Conservation (phyloP, 2,113 vertebrate genomes). For the Dermatemys mawii region DNA sequence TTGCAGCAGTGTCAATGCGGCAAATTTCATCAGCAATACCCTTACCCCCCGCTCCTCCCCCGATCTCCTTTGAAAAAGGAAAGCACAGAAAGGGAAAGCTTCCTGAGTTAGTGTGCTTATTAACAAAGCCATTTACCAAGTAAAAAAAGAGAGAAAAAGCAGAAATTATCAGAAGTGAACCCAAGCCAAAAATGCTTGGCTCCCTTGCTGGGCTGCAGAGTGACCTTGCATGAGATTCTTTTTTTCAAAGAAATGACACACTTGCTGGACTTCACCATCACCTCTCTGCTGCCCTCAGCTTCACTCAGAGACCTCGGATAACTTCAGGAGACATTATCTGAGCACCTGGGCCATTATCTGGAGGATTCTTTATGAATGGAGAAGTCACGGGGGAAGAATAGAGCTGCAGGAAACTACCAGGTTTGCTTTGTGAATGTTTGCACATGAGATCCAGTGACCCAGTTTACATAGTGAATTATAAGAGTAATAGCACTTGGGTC, state of each 20-base stretch:
- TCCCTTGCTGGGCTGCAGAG: rapidly evolving
- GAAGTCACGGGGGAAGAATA: not conserved
- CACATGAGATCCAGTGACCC: not conserved
- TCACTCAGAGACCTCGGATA: rapidly evolving
- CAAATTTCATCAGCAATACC: not conserved
- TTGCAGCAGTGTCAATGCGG: not conserved
- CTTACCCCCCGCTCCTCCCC: not conserved
- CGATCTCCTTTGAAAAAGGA: not conserved
- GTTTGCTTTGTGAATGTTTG: not conserved
- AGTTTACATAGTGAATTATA: not conserved
- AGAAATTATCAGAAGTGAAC: not conserved
- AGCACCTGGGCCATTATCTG: not conserved
- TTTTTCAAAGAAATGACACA: rapidly evolving
- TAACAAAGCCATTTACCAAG: not conserved
- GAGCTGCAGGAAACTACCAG: not conserved
- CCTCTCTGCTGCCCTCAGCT: not conserved
- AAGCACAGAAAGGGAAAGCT: not conserved
- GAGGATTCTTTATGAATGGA: not conserved
- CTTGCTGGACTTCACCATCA: constrained; percentile 1
- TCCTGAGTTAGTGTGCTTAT: not conserved
- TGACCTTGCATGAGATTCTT: not conserved
- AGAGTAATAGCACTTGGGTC: not conserved
- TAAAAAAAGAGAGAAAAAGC: not conserved
- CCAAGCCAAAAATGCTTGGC: not conserved
- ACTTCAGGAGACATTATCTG: rapidly evolving